Percentiles rank a stretch among this genome's conserved stretches.
Conservation (phyloP, 2,797 vertebrate genomes). For the Brachyalestes nurse region DNA sequence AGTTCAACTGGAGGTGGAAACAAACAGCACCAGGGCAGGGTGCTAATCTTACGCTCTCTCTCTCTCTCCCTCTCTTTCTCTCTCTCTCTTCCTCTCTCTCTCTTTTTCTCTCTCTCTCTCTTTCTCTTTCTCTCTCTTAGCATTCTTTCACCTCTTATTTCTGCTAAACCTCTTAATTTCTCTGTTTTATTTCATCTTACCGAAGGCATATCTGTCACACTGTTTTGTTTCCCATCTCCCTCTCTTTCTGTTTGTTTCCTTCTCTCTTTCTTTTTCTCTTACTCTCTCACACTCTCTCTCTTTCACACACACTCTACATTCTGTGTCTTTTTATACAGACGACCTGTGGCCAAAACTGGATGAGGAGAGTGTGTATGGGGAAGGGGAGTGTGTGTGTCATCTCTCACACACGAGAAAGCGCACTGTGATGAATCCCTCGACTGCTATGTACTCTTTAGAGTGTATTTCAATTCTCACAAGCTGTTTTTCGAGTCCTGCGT, state of each 20-base stretch:
- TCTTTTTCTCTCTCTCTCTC: not conserved
- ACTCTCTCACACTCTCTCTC: not conserved
- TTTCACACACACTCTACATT: not conserved
- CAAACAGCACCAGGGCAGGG: not conserved
- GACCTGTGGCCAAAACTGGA: no score
- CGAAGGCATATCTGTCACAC: no score
- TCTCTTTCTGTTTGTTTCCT: not conserved
- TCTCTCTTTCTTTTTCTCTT: not conserved
- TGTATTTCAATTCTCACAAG: no score
- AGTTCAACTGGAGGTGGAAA: not conserved
- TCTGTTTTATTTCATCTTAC: not conserved
- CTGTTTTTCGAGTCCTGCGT: no score
- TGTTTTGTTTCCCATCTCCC: no score
- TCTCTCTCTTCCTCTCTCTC: not conserved
- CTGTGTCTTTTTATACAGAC: not conserved
- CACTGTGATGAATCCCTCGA: no score
- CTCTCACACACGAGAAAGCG: no score
- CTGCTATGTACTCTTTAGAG: no score
- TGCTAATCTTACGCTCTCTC: not conserved
- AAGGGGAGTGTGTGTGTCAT: no score
- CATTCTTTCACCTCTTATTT: not conserved
- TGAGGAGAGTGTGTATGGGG: no score
- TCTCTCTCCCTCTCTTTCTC: not conserved
- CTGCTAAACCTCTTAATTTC: not conserved
- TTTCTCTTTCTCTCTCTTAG: not conserved